phyloP scores from a whole-genome alignment of 2,113 vertebrate genomes.

The Labrus mixtus region DNA sequence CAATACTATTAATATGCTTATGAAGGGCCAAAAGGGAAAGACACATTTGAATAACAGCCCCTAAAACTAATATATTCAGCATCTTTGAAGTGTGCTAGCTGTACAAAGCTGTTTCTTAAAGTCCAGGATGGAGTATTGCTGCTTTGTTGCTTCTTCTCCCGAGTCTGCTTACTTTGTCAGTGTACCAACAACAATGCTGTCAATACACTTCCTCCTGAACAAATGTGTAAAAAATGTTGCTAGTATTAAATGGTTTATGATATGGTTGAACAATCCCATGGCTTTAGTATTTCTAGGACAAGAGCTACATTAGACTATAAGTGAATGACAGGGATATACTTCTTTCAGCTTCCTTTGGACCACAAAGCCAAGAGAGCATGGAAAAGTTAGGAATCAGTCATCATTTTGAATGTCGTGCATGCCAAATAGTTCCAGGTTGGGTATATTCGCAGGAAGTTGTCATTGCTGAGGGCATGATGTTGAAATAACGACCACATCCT shows the following conservation, averaged over 20 bases:
- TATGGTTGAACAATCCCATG: background rate
- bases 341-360: conserved; percentile 1
- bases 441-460: background rate
- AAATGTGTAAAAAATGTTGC: background rate
- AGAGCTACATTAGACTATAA: background rate
- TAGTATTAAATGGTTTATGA: background rate
- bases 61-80: conserved; percentile 66
- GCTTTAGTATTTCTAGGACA: background rate
- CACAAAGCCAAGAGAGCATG: background rate
- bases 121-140: conserved; percentile 29
- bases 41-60: conserved; percentile 72
- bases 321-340: background rate
- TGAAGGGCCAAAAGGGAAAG: conserved; percentile 72
- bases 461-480: no score
- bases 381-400: background rate
- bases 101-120: conserved; percentile 35
- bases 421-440: background rate
- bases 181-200: conserved; percentile 13
- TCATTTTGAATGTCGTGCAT: background rate
- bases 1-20: conserved; percentile 78
- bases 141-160: conserved; percentile 39
- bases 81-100: conserved; percentile 67
- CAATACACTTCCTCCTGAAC: conserved; percentile 9
- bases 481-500: no score
- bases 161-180: conserved; percentile 9